Evolutionary conservation across 2,888 invertebrate genomes (phyloP), one percentile per base, ranked within the genome.

Genomic region (Drosophila subquinaria): DNA sequence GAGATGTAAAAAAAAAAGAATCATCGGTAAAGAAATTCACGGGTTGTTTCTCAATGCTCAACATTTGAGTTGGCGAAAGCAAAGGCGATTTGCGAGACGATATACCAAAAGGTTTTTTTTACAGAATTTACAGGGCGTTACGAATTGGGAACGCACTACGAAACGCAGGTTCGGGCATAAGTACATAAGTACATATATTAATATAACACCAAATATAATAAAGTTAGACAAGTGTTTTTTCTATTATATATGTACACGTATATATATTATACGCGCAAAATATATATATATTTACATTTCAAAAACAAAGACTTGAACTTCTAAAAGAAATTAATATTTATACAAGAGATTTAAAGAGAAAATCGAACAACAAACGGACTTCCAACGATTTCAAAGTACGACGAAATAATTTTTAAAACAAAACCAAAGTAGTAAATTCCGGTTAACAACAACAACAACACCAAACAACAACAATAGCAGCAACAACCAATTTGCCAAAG

Each of bases 371-470:
- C 51, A 85, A 88, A 85, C 86, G 89, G 88, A 91, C 92, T 91
- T 91, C 92, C 92, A 91, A 91, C 92, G 91, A 92, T 86, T 92
- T 91, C 90, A 84, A 80, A 82, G 81, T 83, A 90, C 91, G 92
- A 92, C 91, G 91, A 92, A 91, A 80, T 81, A 79, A 76, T 80
- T 82, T 82, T 68, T 67, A 73, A 48, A 73, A 48, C 43, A 13
- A 66, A 57, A 68, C 43, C 69, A 63, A 84, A 81, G 70, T 45
- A 48, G 15, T 8, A 53, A 71, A 42, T 53, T 47, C 48, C 48
- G 76, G 70, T 66, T 79, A 76, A 75, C 76, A 76, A 51, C 61
- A 67, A 66, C 42, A 38, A 38, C 38, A 64, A 53, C 47, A 76
- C 42, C 59, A 75, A 75, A 72, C 17, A 76, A 47, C 59, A 75